Conservation (phyloP, 2,797 vertebrate genomes). For the Neosalanx taihuensis region DNA sequence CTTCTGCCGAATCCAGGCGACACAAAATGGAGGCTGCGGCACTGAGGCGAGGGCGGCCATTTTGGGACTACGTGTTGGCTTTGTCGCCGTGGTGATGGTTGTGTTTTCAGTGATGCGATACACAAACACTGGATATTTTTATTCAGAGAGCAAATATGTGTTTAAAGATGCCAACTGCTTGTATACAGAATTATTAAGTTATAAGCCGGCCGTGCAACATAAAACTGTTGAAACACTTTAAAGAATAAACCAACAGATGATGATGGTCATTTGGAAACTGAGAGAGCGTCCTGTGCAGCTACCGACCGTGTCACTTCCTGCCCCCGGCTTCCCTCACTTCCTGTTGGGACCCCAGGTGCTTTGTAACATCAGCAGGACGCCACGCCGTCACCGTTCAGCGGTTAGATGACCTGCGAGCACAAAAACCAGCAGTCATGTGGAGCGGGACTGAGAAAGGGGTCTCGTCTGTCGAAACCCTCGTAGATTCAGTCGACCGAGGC, state of each 20-base stretch:
- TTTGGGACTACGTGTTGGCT: constrained; percentile 66
- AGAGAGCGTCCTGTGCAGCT: background rate
- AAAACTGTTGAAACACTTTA: background rate
- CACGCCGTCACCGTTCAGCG: no score
- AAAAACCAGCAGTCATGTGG: no score
- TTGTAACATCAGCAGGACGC: no score
- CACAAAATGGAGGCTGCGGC: constrained; percentile 69
- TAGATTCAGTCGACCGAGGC: constrained; percentile 69
- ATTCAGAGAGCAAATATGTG: background rate
- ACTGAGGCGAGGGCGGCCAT: constrained; percentile 60
- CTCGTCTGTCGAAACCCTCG: background rate
- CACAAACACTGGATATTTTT: background rate
- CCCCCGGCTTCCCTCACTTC: no score
- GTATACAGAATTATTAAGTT: background rate
- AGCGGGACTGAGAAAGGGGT: no score
- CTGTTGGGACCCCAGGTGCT: no score
- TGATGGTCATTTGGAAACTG: background rate
- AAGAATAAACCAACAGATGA: background rate
- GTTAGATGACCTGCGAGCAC: no score
- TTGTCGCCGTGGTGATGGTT: background rate
- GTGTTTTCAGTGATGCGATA: background rate
- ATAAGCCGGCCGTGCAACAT: background rate
- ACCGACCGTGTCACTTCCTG: background rate
- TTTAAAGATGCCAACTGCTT: background rate
- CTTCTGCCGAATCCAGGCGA: constrained; percentile 54